Conservation (phyloP, 92 coral and sea anemone genomes). For the Palythoa caribaeorum region DNA sequence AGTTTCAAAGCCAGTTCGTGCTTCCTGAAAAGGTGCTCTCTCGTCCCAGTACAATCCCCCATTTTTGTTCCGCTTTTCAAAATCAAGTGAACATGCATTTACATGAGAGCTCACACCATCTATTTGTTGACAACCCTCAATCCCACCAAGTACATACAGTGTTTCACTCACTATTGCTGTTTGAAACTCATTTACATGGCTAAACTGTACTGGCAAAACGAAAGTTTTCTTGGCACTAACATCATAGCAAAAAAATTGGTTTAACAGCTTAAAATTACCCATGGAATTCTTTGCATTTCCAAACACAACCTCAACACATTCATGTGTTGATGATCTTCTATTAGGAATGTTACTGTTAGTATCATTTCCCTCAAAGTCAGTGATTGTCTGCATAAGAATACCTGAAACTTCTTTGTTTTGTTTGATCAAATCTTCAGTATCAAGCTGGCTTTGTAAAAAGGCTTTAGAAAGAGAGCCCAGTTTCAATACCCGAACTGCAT, state of each 20-base stretch:
- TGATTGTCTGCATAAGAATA: slow-evolving; percentile 3
- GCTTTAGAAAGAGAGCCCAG: slow-evolving; percentile 50
- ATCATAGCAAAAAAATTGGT: slow-evolving; percentile 75
- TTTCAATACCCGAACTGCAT: slow-evolving; percentile 49
- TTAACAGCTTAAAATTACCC: slow-evolving; percentile 36
- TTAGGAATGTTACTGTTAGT: neutral
- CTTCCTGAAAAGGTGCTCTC: slow-evolving; percentile 60
- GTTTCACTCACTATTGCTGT: slow-evolving; percentile 60
- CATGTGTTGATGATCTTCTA: slow-evolving; percentile 66
- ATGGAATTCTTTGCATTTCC: neutral
- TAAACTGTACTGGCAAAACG: slow-evolving; percentile 51
- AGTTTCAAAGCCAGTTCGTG: slow-evolving; percentile 53
- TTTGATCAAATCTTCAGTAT: slow-evolving; percentile 49
- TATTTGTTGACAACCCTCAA: slow-evolving; percentile 21
- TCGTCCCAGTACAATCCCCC: slow-evolving; percentile 54
- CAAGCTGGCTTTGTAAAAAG: slow-evolving; percentile 53
- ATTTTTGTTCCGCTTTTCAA: slow-evolving; percentile 31
- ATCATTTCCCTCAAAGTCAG: neutral
- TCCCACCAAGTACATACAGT: slow-evolving; percentile 73
- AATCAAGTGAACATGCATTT: slow-evolving; percentile 57
- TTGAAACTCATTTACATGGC: slow-evolving; percentile 47
- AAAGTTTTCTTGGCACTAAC: slow-evolving; percentile 54
- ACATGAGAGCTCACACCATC: slow-evolving; percentile 46
- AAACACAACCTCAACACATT: slow-evolving; percentile 63
- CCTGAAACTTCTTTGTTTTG: slow-evolving; percentile 6